phyloP scores from a whole-genome alignment of 1,140 invertebrate genomes.

The Drosophila pseudoobscura region DNA sequence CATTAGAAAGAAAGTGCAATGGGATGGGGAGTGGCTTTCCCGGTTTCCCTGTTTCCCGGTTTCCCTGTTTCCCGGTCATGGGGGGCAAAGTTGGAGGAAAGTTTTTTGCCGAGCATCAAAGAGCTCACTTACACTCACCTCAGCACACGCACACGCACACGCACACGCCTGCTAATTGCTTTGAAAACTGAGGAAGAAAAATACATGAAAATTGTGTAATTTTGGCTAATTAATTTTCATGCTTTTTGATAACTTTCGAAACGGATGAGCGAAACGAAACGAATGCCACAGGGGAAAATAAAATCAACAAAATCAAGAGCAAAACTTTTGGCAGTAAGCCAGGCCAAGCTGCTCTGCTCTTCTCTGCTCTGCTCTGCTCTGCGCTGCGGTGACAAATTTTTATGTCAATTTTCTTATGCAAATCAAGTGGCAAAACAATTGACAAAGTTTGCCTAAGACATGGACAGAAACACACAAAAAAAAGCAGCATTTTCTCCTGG shows the following conservation, averaged over 20 bases:
- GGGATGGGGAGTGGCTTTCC: no score
- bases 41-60: no score
- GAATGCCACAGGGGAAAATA: slow-evolving; percentile 5
- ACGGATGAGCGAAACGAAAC: not conserved
- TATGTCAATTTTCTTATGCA: slow-evolving; percentile 70
- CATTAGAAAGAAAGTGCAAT: slow-evolving; percentile 8
- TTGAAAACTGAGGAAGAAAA: slow-evolving; percentile 21
- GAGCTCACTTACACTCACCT: not conserved
- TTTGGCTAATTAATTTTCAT: slow-evolving; percentile 27
- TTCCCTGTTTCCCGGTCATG: slow-evolving; percentile 6
- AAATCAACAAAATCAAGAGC: slow-evolving; percentile 34
- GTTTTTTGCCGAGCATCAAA: slow-evolving; percentile 22
- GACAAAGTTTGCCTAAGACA: slow-evolving; percentile 59
- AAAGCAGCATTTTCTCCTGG: not conserved
- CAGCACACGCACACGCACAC: no score
- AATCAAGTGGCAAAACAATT: slow-evolving; percentile 56
- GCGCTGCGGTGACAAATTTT: slow-evolving; percentile 40
- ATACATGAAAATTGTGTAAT: slow-evolving; percentile 31
- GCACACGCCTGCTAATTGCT: slow-evolving; percentile 29
- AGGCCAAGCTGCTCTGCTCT: no score
- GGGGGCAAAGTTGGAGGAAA: slow-evolving; percentile 25
- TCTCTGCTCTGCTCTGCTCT: no score
- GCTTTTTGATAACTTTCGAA: slow-evolving; percentile 7
- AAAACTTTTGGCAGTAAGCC: slow-evolving; percentile 15
- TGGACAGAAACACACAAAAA: slow-evolving; percentile 4